Percentiles rank a stretch among this genome's conserved stretches.
These are phyloP conservation scores for Diceros bicornis DNA, from an alignment of 2,797 vertebrate species.

Conservation along the genomic window DNA sequence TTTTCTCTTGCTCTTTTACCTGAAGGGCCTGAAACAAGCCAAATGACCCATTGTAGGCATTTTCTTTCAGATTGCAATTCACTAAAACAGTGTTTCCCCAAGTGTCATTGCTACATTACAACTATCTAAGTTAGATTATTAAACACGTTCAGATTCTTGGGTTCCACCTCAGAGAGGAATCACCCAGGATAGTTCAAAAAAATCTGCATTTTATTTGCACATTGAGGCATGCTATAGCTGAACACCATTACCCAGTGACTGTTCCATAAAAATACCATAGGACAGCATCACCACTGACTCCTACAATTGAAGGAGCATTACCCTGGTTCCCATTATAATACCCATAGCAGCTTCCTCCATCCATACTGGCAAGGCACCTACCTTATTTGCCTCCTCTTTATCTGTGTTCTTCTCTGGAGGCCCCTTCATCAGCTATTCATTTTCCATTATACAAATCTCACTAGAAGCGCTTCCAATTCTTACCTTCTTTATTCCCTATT, in stretches of 20 bases:
- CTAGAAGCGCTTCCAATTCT: neutral
- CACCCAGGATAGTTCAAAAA: neutral
- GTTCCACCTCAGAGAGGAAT: neutral
- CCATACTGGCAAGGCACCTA: neutral
- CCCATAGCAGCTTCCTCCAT: neutral
- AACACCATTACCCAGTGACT: neutral
- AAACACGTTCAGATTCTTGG: neutral
- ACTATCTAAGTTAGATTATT: neutral
- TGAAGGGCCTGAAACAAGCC: neutral
- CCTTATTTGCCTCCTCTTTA: neutral
- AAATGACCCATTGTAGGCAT: neutral
- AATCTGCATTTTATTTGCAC: neutral
- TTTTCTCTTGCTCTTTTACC: slow-evolving; percentile 23
- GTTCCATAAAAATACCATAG: neutral
- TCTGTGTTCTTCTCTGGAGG: neutral
- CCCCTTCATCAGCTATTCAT: neutral
- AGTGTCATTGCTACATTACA: neutral
- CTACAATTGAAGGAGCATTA: neutral
- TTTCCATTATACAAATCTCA: neutral
- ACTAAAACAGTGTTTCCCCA: neutral
- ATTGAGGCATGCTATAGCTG: neutral
- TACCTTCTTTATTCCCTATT: neutral
- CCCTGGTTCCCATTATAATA: neutral
- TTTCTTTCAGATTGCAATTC: neutral
- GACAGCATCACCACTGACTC: neutral